Conservation (phyloP, 2,888 invertebrate species). For the Agonopterix subpropinquella region DNA sequence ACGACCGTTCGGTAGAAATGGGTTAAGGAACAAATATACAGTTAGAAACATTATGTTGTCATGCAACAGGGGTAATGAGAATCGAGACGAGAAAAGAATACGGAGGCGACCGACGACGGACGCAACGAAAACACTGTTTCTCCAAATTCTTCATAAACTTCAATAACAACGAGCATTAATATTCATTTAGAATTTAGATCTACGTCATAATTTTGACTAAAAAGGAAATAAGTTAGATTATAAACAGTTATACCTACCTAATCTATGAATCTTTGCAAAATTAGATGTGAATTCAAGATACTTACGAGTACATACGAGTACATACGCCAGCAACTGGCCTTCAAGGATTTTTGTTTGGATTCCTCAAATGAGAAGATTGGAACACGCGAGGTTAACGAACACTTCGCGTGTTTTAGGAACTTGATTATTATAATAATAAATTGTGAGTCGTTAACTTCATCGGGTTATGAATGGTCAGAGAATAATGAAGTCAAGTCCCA, state of each 20-base stretch:
- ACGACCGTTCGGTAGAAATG: slow-evolving; percentile 29
- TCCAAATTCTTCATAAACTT: no score
- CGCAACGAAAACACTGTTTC: no score
- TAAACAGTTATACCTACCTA: no score
- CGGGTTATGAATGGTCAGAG: slow-evolving; percentile 40
- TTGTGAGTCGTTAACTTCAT: neutral
- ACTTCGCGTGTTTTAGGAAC: slow-evolving; percentile 6
- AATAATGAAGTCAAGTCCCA: slow-evolving; percentile 43
- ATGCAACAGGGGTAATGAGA: neutral
- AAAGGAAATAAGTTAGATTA: no score
- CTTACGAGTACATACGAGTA: no score
- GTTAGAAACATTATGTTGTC: slow-evolving; percentile 18
- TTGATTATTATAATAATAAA: slow-evolving; percentile 1
- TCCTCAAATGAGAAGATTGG: neutral
- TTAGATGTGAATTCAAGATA: neutral
- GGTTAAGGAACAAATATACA: slow-evolving; percentile 34
- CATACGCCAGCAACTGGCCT: neutral
- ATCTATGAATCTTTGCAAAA: neutral
- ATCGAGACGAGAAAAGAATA: neutral
- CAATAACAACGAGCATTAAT: no score
- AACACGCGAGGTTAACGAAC: slow-evolving; percentile 11
- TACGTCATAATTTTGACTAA: no score
- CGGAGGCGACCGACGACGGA: no score
- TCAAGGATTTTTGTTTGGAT: neutral
- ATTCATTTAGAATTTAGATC: no score